Conservation (phyloP, 2,113 vertebrate species). For the Myiozetetes cayanensis region DNA sequence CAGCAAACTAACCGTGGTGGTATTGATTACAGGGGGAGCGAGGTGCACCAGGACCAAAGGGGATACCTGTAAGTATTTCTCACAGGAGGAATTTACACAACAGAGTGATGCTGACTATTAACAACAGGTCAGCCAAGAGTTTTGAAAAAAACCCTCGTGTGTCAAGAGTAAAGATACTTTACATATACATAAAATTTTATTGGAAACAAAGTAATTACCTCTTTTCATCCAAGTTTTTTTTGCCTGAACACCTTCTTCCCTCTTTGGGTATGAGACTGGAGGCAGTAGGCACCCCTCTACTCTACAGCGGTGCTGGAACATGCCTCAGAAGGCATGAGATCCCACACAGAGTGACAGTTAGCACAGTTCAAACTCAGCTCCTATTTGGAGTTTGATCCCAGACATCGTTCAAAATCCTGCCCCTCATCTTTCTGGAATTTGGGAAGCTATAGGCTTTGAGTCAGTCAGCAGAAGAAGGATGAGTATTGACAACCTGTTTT, state of each 20-base stretch:
- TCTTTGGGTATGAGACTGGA: not conserved
- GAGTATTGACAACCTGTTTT: not conserved
- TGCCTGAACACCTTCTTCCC: not conserved
- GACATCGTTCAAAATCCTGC: not conserved
- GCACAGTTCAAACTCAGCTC: not conserved
- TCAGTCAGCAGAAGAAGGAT: not conserved
- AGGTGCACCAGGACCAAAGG: conserved; percentile 89
- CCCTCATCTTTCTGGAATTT: not conserved
- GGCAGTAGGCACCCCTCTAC: not conserved
- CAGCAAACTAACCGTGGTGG: conserved; percentile 19
- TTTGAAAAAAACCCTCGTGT: not conserved
- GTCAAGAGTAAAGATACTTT: not conserved
- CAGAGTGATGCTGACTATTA: not conserved
- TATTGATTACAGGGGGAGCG: conserved; percentile 86
- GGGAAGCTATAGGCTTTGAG: not conserved
- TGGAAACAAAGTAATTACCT: not conserved
- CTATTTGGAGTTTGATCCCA: not conserved
- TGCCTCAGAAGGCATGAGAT: not conserved
- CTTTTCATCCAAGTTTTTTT: not conserved
- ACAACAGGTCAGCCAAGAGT: not conserved
- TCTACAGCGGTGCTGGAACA: rapidly evolving
- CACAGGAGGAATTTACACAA: not conserved
- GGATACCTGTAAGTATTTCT: conserved; percentile 89
- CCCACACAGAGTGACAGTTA: not conserved
- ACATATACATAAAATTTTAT: not conserved